phyloP scores from a whole-genome alignment of 2,113 vertebrate species.

The Scytalopus superciliaris region DNA sequence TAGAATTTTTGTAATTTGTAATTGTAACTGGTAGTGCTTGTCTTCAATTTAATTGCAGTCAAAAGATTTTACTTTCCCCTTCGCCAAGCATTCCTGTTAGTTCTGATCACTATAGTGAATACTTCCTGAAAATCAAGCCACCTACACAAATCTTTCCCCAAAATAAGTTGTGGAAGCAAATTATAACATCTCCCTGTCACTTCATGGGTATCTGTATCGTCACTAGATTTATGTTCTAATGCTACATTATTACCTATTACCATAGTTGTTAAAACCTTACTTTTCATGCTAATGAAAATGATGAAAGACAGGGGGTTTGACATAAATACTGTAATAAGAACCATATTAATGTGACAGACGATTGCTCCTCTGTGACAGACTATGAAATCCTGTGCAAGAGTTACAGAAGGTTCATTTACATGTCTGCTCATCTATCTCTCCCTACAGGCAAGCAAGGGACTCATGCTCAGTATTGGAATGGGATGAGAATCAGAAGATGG shows the following conservation, averaged over 20 bases:
- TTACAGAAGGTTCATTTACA: slow-evolving; percentile 47
- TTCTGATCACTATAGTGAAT: background rate
- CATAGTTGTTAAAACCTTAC: slow-evolving; percentile 63
- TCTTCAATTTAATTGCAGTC: background rate
- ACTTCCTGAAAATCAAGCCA: slow-evolving; percentile 17
- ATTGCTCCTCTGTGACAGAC: slow-evolving; percentile 65
- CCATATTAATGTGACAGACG: slow-evolving; percentile 59
- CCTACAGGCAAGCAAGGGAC: background rate
- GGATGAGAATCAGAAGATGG: background rate
- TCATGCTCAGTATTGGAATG: background rate
- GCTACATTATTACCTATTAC: slow-evolving; percentile 52
- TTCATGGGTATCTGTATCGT: slow-evolving; percentile 4
- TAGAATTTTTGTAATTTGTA: background rate
- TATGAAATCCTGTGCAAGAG: slow-evolving; percentile 44
- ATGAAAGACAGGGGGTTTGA: slow-evolving; percentile 56
- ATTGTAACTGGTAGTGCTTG: background rate
- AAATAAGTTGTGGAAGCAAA: slow-evolving; percentile 42
- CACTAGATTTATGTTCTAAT: slow-evolving; percentile 54
- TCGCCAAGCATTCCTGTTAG: background rate
- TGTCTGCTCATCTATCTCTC: background rate
- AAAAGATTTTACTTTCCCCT: background rate
- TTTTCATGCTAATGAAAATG: slow-evolving; percentile 63
- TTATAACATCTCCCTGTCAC: background rate
- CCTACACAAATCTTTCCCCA: slow-evolving; percentile 24
- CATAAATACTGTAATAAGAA: slow-evolving; percentile 64